Conservation (phyloP, 2,113 vertebrate genomes). For the Ovibos moschatus region DNA sequence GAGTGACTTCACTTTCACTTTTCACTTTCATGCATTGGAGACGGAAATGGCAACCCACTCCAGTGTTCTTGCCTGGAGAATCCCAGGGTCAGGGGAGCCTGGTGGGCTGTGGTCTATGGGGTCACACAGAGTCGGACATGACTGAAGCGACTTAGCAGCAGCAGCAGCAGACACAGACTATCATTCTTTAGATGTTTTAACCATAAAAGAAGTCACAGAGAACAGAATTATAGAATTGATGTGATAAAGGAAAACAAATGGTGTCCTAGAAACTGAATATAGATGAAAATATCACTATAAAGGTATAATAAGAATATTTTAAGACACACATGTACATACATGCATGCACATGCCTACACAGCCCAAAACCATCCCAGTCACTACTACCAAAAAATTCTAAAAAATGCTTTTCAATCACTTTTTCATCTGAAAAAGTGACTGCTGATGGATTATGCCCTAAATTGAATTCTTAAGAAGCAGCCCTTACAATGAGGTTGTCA, state of each 20-base stretch:
- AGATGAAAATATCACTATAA: neutral
- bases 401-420: neutral
- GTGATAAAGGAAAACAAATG: neutral
- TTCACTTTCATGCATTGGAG: too few relatives aligned
- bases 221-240: neutral
- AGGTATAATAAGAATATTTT: neutral
- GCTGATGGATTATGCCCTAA: neutral
- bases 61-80: too few relatives aligned
- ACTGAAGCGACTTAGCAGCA: too few relatives aligned
- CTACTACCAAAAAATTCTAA: neutral
- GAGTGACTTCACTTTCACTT: too few relatives aligned
- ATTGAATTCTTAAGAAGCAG: neutral
- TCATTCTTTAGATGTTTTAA: neutral
- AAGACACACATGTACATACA: neutral
- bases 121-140: fast-evolving
- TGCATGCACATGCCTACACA: fast-evolving
- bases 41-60: too few relatives aligned
- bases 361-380: neutral
- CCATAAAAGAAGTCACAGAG: neutral
- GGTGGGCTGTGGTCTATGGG: fast-evolving
- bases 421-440: too few relatives aligned
- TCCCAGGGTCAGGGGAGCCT: too few relatives aligned
- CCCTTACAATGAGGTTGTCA: neutral
- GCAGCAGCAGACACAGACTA: neutral
- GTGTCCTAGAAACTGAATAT: neutral